Conservation (phyloP, 2,113 vertebrate genomes). For the Piprites chloris region DNA sequence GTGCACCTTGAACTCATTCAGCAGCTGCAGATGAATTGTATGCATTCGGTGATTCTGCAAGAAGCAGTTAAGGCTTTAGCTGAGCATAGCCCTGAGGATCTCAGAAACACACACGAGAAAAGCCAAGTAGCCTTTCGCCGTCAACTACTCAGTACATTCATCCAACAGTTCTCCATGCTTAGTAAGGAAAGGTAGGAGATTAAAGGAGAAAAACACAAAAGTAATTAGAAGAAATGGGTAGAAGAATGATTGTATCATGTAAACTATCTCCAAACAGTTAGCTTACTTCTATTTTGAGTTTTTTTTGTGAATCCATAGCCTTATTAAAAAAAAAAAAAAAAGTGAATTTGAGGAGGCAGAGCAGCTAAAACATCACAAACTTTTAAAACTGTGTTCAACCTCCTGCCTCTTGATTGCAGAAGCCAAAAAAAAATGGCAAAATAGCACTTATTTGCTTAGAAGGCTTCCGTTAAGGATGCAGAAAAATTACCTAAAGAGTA, state of each 20-base stretch:
- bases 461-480: background rate
- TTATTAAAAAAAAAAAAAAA: background rate
- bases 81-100: background rate
- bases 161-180: background rate
- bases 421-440: background rate
- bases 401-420: background rate
- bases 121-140: background rate
- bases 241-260: background rate
- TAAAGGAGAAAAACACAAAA: background rate
- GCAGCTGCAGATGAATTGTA: background rate
- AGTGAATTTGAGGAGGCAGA: background rate
- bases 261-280: background rate
- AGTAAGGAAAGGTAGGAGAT: background rate
- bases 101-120: background rate
- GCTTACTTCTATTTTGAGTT: background rate
- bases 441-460: background rate
- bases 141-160: background rate
- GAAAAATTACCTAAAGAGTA: too few relatives aligned
- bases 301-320: background rate
- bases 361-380: background rate
- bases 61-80: background rate
- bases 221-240: background rate
- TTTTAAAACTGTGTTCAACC: background rate
- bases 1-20: rapidly evolving
- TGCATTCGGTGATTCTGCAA: background rate